Percentiles rank a stretch among this genome's conserved stretches.
These are phyloP conservation scores for Gavia stellata DNA, from an alignment of 2,113 vertebrate species.

Conservation along the genomic window DNA sequence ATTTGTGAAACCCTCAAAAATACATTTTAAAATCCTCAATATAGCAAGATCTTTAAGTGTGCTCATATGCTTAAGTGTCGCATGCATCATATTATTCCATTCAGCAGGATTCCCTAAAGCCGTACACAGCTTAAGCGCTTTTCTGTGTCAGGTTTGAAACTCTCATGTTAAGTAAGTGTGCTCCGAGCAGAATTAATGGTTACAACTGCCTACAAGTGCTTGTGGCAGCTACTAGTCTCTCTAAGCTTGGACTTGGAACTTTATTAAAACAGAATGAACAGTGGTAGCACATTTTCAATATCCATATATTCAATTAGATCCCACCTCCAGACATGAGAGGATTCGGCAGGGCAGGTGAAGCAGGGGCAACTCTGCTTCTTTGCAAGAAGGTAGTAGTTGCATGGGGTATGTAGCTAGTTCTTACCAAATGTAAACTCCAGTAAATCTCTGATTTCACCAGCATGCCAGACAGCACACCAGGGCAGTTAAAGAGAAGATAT, in stretches of 20 bases:
- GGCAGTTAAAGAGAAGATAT: not conserved
- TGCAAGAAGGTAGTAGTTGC: not conserved
- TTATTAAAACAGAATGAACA: not conserved
- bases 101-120: not conserved
- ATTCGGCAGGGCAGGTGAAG: not conserved
- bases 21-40: not conserved
- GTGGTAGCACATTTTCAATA: not conserved
- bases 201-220: not conserved
- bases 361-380: not conserved
- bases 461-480: not conserved
- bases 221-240: not conserved
- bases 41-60: not conserved
- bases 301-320: too few relatives aligned
- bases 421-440: not conserved
- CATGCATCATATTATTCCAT: not conserved
- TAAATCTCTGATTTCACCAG: not conserved
- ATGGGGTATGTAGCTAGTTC: not conserved
- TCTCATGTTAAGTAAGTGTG: not conserved
- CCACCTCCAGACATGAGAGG: fast-evolving
- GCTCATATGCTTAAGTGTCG: not conserved
- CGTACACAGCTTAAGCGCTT: not conserved
- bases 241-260: not conserved
- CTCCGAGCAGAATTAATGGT: not conserved
- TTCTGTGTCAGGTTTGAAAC: not conserved
- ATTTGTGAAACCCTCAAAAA: not conserved